Conservation (phyloP, 2,113 vertebrate genomes). For the Tiliqua scincoides region DNA sequence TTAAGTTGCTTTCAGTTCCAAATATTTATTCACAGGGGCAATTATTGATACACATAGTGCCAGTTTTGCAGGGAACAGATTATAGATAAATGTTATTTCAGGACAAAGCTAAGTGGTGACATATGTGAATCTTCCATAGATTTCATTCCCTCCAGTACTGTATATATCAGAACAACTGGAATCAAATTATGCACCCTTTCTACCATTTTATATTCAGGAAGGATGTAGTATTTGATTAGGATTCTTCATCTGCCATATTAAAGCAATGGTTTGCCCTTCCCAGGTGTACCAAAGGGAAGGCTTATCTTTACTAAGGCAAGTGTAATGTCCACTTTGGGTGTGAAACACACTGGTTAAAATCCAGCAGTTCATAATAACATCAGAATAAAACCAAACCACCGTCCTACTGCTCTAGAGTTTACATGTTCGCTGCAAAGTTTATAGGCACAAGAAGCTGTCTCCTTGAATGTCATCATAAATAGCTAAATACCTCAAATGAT, state of each 20-base stretch:
- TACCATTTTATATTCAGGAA: neutral
- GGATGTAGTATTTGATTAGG: neutral
- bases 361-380: neutral
- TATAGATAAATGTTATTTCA: slow-evolving; percentile 56
- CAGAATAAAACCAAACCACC: neutral
- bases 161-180: neutral
- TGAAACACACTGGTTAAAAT: neutral
- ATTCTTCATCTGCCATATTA: slow-evolving; percentile 19
- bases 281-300: neutral
- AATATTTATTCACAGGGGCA: slow-evolving; percentile 55
- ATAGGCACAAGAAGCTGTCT: slow-evolving; percentile 27
- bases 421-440: neutral
- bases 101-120: slow-evolving; percentile 49
- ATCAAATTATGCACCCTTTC: neutral
- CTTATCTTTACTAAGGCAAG: neutral
- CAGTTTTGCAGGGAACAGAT: slow-evolving; percentile 56
- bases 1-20: slow-evolving; percentile 37
- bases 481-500: slow-evolving; percentile 51
- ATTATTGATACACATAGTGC: slow-evolving; percentile 45
- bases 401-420: neutral
- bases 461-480: slow-evolving; percentile 29
- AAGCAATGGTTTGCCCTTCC: neutral
- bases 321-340: slow-evolving; percentile 10
- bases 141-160: slow-evolving; percentile 13
- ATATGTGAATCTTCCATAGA: slow-evolving; percentile 29